These are phyloP conservation scores for Psilopsiagon aymara DNA, from an alignment of 2,113 vertebrate species.

Conservation along the genomic window DNA sequence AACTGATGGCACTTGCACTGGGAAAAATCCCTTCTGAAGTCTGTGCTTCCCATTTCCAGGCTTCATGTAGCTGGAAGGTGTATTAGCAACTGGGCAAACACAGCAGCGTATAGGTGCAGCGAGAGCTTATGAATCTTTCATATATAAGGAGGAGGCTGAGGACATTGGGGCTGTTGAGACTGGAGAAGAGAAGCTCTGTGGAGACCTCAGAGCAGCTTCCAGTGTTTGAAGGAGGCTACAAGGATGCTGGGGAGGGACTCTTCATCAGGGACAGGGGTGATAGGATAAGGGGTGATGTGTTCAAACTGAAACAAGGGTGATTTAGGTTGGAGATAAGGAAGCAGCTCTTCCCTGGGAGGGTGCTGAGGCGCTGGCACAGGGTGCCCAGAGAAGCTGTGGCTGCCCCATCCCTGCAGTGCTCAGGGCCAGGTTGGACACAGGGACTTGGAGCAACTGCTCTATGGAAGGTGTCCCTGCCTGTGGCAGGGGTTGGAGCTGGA, in stretches of 20 bases:
- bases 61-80: background rate
- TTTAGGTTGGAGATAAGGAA: accelerated
- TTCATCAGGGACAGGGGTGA: no score
- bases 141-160: background rate
- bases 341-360: background rate
- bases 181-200: background rate
- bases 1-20: background rate
- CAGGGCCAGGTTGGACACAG: background rate
- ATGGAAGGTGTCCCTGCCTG: background rate
- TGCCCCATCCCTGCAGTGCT: background rate
- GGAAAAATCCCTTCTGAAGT: background rate
- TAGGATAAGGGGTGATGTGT: no score
- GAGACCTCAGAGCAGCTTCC: background rate
- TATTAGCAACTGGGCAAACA: no score
- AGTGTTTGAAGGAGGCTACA: background rate
- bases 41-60: background rate
- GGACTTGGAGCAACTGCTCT: background rate
- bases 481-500: background rate
- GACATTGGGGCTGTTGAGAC: background rate
- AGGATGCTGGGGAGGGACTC: no score
- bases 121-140: background rate
- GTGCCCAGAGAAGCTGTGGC: background rate
- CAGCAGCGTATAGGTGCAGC: accelerated
- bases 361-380: background rate
- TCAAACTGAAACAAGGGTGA: no score